Evolutionary conservation across 2,797 vertebrate species (phyloP), one percentile per base, ranked within the genome.

Genomic region (Myripristis jacobus): DNA sequence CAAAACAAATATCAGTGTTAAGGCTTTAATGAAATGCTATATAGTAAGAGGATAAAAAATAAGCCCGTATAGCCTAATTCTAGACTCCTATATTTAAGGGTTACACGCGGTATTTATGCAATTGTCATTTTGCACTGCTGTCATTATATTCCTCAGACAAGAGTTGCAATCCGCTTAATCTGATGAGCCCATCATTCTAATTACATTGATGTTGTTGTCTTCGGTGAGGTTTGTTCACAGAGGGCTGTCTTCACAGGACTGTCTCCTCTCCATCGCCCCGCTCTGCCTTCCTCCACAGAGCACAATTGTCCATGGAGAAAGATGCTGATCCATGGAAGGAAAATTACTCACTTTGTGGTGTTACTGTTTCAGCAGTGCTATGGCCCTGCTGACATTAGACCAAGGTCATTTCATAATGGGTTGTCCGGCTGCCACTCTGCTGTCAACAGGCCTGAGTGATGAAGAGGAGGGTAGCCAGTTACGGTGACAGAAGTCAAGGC

Each of bases 381-480:
- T 78, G 61, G 79, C 75, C 81, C 70, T 11, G 65, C 85, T 88
- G 89, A 90, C 82, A 84, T 84, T 48, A 80, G 78, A 90, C 84
- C 92, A 94, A 94, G 93, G 94, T 94, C 90, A 89, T 91, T 87
- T 91, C 83, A 88, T 91, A 90, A 91, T 88, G 83, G 86, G 72
- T 79, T 83, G 86, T 92, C 87, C 85, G 79, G 82, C 90, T 90
- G 90, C 85, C 91, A 91, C 88, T 92, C 87, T 68, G 81, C 87
- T 88, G 91, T 92, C 93, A 92, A 84, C 82, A 59, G 74, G 79
- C 78, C 73, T 86, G 90, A 91, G 83, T 90, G 88, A 93, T 91
- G 86, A 84, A 80, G 79, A 77, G 61, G 86, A 87, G 77, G 21
- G 67, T 50, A 79, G 82, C 79, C 87, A 71, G 87, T 85, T 86